Evolutionary conservation across 92 coral and sea anemone genomes (phyloP).

Genomic region (Heteractis magnifica): DNA sequence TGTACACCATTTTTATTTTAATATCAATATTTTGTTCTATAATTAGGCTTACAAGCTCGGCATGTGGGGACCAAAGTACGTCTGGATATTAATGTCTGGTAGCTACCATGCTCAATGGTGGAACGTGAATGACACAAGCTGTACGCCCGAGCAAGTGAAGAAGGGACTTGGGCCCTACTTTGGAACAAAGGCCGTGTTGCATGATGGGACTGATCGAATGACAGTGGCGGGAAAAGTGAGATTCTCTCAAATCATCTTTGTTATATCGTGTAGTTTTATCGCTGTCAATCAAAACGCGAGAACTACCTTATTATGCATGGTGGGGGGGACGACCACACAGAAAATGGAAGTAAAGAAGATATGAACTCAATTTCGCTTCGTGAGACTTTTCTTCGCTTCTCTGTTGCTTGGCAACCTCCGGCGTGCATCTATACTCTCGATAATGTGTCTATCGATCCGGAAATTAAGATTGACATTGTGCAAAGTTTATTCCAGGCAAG

Average conservation of each 20-base stretch:
- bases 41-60: slow-evolving; percentile 65
- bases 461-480: too few relatives aligned
- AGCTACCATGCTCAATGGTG: slow-evolving; percentile 73
- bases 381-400: too few relatives aligned
- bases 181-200: slow-evolving; percentile 66
- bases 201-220: slow-evolving; percentile 41
- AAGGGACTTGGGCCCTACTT: slow-evolving; percentile 63
- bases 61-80: slow-evolving; percentile 75
- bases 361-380: too few relatives aligned
- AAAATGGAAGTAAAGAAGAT: too few relatives aligned
- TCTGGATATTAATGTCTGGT: slow-evolving; percentile 88
- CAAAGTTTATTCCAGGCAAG: too few relatives aligned
- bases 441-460: too few relatives aligned
- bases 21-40: not conserved
- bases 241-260: not conserved
- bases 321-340: too few relatives aligned
- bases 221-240: slow-evolving; percentile 68
- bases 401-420: too few relatives aligned
- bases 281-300: too few relatives aligned
- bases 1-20: not conserved
- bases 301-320: too few relatives aligned
- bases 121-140: slow-evolving; percentile 69
- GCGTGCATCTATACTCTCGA: too few relatives aligned
- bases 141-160: slow-evolving; percentile 62
- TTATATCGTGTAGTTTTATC: not conserved